These are phyloP conservation scores for Kuschelorhynchus macadamiae DNA, from an alignment of 2,888 invertebrate species.

Conservation along the genomic window DNA sequence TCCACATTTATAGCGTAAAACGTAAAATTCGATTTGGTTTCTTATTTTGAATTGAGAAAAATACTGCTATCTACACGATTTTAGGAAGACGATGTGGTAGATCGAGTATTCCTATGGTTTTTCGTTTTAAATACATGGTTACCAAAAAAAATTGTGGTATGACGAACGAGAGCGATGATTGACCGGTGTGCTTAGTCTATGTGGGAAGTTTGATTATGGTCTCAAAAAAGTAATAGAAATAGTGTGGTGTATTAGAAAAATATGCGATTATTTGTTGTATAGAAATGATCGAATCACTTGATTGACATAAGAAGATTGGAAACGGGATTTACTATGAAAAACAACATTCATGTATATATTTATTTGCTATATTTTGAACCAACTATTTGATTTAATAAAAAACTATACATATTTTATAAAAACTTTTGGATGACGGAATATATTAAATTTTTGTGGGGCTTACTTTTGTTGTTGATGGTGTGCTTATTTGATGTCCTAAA, in stretches of 20 bases:
- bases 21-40: slow-evolving; percentile 36
- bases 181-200: slow-evolving; percentile 28
- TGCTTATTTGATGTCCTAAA: too few relatives aligned
- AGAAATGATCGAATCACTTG: too few relatives aligned
- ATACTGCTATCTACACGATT: slow-evolving; percentile 34
- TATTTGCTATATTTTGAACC: too few relatives aligned
- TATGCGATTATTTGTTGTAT: not conserved
- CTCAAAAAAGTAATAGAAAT: slow-evolving; percentile 28
- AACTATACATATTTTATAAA: too few relatives aligned
- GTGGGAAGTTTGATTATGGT: slow-evolving; percentile 35
- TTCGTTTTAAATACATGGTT: not conserved
- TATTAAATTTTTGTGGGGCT: too few relatives aligned
- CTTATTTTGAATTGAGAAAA: slow-evolving; percentile 28
- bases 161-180: slow-evolving; percentile 22
- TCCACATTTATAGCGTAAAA: slow-evolving; percentile 25
- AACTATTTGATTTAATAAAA: too few relatives aligned
- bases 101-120: slow-evolving; percentile 30
- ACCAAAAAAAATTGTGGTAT: slow-evolving; percentile 10
- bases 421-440: too few relatives aligned
- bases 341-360: too few relatives aligned
- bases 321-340: too few relatives aligned
- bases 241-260: slow-evolving; percentile 7
- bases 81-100: slow-evolving; percentile 30
- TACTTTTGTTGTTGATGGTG: too few relatives aligned
- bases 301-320: too few relatives aligned